Evolutionary conservation across 2,113 vertebrate genomes (phyloP).

Genomic region (Arothron firmamentum): DNA sequence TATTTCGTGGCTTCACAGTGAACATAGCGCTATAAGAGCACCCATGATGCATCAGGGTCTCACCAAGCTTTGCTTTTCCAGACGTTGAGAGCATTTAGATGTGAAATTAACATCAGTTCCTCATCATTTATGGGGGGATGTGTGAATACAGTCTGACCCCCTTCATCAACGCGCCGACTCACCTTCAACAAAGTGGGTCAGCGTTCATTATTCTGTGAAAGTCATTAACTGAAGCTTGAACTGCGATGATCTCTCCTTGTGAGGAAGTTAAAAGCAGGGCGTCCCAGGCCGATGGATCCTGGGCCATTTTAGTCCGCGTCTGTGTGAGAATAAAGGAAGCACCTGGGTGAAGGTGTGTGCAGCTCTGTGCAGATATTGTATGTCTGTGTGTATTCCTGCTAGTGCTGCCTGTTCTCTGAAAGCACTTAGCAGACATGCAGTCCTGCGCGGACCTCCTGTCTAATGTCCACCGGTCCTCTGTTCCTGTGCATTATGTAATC

Average conservation of each 20-base stretch:
- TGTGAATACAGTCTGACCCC: neutral
- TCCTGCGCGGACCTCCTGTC: conserved; percentile 45
- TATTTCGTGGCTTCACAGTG: no score
- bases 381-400: conserved; percentile 6
- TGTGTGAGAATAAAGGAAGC: neutral
- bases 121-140: no score
- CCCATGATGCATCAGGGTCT: no score
- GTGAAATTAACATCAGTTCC: no score
- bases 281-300: no score
- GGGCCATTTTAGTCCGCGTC: no score
- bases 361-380: neutral
- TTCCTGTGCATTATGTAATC: conserved; percentile 49
- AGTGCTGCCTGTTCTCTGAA: conserved; percentile 9
- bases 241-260: conserved; percentile 22
- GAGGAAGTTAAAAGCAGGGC: no score
- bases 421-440: conserved; percentile 36
- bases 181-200: conserved; percentile 45
- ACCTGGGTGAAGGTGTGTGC: neutral
- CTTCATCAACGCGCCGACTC: neutral
- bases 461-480: conserved; percentile 44
- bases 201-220: conserved; percentile 34
- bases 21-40: no score
- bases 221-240: conserved; percentile 47
- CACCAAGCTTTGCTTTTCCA: no score
- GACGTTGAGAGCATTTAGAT: no score